Evolutionary conservation across 2,888 invertebrate species (phyloP).

Genomic region (Trissoscelio sp.): DNA sequence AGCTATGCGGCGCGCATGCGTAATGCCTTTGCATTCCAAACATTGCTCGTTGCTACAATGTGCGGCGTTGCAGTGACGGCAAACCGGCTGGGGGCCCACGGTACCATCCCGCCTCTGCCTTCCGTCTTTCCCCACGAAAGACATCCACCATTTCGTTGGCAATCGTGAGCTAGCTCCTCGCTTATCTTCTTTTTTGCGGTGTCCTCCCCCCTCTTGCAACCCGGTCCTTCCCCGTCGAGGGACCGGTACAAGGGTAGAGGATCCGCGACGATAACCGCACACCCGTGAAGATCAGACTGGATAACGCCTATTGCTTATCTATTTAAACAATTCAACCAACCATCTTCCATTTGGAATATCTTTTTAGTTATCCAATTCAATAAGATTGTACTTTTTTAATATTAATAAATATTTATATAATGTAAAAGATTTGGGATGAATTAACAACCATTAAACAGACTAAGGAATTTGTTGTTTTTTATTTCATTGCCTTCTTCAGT

Average conservation of each 20-base stretch:
- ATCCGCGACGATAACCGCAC: conserved; percentile 55
- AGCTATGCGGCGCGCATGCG: conserved; percentile 86
- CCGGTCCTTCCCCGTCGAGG: conserved; percentile 27
- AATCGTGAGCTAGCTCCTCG: conserved; percentile 61
- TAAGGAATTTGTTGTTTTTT: too few species aligned
- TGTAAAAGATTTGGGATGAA: too few species aligned
- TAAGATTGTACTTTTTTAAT: too few species aligned
- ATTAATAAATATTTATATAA: too few species aligned
- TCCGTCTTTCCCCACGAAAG: conserved; percentile 62
- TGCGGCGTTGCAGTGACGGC: conserved; percentile 70
- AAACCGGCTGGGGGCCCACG: conserved; percentile 66
- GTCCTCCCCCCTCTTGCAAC: conserved; percentile 30
- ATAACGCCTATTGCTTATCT: conserved; percentile 42
- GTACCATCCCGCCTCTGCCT: conserved; percentile 65
- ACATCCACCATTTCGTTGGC: conserved; percentile 52
- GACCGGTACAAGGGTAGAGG: conserved; percentile 32
- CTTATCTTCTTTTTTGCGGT: conserved; percentile 54
- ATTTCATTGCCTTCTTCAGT: too few species aligned
- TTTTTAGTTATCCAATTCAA: too few species aligned
- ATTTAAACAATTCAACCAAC: conserved; percentile 13
- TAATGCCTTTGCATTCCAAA: conserved; percentile 87
- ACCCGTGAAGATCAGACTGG: conserved; percentile 59
- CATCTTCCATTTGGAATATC: conserved; percentile 7
- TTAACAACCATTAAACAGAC: too few species aligned
- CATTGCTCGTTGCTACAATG: conserved; percentile 79